phyloP scores from a whole-genome alignment of 2,797 vertebrate species.

The Bryconaethiops microstoma region DNA sequence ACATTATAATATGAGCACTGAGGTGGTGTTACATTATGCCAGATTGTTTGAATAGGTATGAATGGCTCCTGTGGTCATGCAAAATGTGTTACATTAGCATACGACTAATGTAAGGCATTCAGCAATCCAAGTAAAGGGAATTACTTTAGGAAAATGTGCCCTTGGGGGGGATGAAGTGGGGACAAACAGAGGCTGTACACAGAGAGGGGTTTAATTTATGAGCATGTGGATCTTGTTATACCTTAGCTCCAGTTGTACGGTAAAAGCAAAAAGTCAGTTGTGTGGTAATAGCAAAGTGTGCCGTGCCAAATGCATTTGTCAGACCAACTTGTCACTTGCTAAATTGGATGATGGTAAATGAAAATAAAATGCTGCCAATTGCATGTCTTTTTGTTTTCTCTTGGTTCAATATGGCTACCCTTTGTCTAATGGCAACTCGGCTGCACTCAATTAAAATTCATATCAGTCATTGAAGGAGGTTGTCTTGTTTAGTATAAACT shows the following conservation, averaged over 20 bases:
- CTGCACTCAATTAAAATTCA: constrained; percentile 40
- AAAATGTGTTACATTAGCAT: constrained; percentile 15
- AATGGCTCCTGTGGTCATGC: not conserved
- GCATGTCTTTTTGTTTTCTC: constrained; percentile 9
- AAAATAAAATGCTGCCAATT: constrained; percentile 35
- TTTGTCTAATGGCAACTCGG: constrained; percentile 29
- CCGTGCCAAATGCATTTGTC: constrained; percentile 43
- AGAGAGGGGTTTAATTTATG: constrained; percentile 64
- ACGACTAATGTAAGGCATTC: constrained; percentile 25
- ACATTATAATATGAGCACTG: constrained; percentile 33
- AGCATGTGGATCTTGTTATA: constrained; percentile 50
- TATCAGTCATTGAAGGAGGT: constrained; percentile 27
- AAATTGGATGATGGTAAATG: constrained; percentile 53
- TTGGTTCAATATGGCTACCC: constrained; percentile 15
- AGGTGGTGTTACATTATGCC: constrained; percentile 24
- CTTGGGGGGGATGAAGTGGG: not conserved
- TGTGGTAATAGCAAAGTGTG: constrained; percentile 45
- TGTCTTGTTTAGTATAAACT: constrained; percentile 26
- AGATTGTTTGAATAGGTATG: constrained; percentile 25
- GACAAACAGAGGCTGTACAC: constrained; percentile 1
- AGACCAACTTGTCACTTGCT: constrained; percentile 40
- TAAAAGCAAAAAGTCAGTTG: not conserved
- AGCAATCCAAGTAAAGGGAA: constrained; percentile 1
- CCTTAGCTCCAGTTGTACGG: constrained; percentile 2
- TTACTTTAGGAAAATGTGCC: not conserved